Percentiles rank a stretch among this genome's conserved stretches.
These are phyloP conservation scores for Seriola dumerili DNA, from an alignment of 2,113 vertebrate genomes.

Conservation along the genomic window DNA sequence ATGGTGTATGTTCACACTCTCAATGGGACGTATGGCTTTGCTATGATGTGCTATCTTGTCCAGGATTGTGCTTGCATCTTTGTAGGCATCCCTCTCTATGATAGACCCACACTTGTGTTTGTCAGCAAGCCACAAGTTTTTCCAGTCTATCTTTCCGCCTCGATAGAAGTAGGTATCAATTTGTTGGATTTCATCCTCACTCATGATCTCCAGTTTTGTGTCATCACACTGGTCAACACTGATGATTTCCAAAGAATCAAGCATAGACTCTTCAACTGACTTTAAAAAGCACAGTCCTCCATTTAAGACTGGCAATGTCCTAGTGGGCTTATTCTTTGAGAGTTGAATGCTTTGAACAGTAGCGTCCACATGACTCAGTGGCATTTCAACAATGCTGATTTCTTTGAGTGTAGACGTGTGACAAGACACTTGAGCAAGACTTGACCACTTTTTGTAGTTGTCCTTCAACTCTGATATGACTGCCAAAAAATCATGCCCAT, in stretches of 20 bases:
- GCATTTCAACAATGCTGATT: slow-evolving; percentile 80
- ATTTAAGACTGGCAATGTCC: slow-evolving; percentile 72
- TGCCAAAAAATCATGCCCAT: slow-evolving; percentile 72
- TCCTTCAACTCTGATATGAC: slow-evolving; percentile 81
- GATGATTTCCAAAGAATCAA: slow-evolving; percentile 84
- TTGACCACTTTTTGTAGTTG: slow-evolving; percentile 78
- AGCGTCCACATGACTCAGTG: slow-evolving; percentile 81
- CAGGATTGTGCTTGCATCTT: slow-evolving; percentile 63
- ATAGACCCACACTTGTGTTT: slow-evolving; percentile 70
- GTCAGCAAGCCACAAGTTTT: slow-evolving; percentile 85
- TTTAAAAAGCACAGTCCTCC: slow-evolving; percentile 65
- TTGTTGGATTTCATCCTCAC: slow-evolving; percentile 65
- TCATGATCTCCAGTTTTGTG: slow-evolving; percentile 67
- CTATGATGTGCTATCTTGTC: slow-evolving; percentile 21
- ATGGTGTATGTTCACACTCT: slow-evolving; percentile 84
- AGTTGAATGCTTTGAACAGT: slow-evolving; percentile 78
- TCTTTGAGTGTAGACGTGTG: slow-evolving; percentile 60
- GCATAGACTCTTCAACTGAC: slow-evolving; percentile 69
- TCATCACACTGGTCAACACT: slow-evolving; percentile 80
- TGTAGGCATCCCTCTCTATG: slow-evolving; percentile 80
- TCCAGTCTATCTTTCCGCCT: slow-evolving; percentile 84
- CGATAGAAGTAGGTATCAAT: slow-evolving; percentile 82
- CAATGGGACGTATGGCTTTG: slow-evolving; percentile 42
- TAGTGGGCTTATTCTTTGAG: slow-evolving; percentile 45
- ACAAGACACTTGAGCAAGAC: slow-evolving; percentile 77